A percentile compares a stretch with the other conserved stretches of the same genome.
These are phyloP conservation scores for Ornithoptera priamus DNA, from an alignment of 2,888 invertebrate genomes.

Conservation along the genomic window DNA sequence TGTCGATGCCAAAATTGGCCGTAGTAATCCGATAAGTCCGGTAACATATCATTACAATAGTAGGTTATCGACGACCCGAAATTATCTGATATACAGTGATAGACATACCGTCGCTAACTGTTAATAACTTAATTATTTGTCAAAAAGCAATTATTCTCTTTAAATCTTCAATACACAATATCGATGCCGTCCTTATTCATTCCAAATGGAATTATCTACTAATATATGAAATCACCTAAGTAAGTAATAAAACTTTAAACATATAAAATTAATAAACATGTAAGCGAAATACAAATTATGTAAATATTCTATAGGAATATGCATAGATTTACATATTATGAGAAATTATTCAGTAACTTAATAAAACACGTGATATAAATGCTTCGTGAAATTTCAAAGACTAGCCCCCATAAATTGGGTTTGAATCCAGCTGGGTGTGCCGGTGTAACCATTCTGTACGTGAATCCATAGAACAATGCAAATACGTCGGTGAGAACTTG, in stretches of 20 bases:
- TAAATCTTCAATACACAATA: too few species aligned
- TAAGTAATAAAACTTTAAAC: too few species aligned
- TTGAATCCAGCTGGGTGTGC: constrained; percentile 23
- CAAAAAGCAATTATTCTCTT: neutral
- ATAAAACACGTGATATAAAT: too few species aligned
- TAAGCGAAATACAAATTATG: too few species aligned
- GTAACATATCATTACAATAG: constrained; percentile 17
- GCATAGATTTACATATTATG: too few species aligned
- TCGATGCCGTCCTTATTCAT: too few species aligned
- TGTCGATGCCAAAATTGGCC: constrained; percentile 6
- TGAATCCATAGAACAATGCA: constrained; percentile 29
- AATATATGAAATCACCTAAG: too few species aligned
- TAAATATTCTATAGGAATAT: too few species aligned
- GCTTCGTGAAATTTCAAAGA: too few species aligned
- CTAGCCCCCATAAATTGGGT: constrained; percentile 14
- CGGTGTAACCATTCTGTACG: constrained; percentile 18
- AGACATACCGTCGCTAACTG: constrained; percentile 1
- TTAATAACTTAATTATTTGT: constrained; percentile 2
- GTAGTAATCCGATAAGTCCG: constrained; percentile 10
- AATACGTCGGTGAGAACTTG: constrained; percentile 32
- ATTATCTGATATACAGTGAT: constrained; percentile 7
- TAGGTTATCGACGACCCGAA: constrained; percentile 10
- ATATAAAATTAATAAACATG: too few species aligned
- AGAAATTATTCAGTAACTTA: too few species aligned
- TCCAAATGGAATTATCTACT: too few species aligned